phyloP scores from a whole-genome alignment of 2,797 vertebrate species.

The Gobionotothen gibberifrons region DNA sequence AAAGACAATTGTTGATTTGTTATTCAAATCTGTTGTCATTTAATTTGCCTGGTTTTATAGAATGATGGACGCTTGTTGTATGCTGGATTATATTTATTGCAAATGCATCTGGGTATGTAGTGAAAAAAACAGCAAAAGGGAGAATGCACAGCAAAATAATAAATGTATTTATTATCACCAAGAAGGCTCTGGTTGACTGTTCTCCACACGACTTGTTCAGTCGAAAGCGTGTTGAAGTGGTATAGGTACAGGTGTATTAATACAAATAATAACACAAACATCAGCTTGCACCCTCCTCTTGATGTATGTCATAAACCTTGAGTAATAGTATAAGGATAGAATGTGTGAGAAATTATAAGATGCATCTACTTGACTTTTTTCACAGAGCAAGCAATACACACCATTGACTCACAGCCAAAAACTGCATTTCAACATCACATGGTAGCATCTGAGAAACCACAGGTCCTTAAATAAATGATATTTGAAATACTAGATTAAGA shows the following conservation, averaged over 20 bases:
- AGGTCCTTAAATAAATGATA: not conserved
- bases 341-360: conserved; percentile 14
- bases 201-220: not conserved
- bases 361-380: conserved; percentile 6
- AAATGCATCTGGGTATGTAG: not conserved
- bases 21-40: conserved; percentile 13
- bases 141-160: conserved; percentile 33
- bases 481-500: not conserved
- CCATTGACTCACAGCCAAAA: not conserved
- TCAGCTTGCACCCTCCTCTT: not conserved
- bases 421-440: conserved; percentile 1
- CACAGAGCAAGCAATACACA: conserved; percentile 4
- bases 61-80: conserved; percentile 12
- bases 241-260: not conserved
- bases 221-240: not conserved
- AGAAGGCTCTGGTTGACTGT: not conserved
- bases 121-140: not conserved
- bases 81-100: conserved; percentile 35
- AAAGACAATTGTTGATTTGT: conserved; percentile 8
- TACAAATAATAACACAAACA: not conserved
- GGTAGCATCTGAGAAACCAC: not conserved
- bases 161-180: conserved; percentile 33
- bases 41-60: conserved; percentile 17
- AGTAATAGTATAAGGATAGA: not conserved
- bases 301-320: not conserved